These are phyloP conservation scores for Isichthys henryi DNA, from an alignment of 2,113 vertebrate genomes.

Conservation along the genomic window DNA sequence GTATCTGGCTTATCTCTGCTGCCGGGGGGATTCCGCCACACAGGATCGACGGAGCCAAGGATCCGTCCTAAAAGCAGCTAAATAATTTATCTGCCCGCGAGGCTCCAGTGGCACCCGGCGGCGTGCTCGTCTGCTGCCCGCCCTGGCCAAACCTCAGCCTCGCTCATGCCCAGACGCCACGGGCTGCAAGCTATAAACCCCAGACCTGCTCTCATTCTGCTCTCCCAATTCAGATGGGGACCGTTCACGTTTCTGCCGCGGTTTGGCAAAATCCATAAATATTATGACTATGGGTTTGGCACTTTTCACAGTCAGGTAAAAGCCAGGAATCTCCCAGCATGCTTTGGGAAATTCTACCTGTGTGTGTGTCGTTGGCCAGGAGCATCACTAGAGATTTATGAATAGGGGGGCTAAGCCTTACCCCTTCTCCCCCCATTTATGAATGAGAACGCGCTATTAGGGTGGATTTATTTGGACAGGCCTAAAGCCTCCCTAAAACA, in stretches of 20 bases:
- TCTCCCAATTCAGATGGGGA: not conserved
- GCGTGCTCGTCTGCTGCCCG: not conserved
- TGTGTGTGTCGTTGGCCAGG: not conserved
- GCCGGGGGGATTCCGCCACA: not conserved
- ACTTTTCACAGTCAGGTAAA: not conserved
- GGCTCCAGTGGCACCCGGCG: not conserved
- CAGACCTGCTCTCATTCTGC: not conserved
- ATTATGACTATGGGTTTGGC: not conserved
- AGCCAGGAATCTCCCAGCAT: not conserved
- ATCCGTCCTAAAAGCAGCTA: not conserved
- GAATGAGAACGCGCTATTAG: too few relatives aligned
- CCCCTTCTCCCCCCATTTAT: too few relatives aligned
- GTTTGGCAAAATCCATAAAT: not conserved
- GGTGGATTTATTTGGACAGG: not conserved
- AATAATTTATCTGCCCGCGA: not conserved
- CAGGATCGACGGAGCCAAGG: not conserved
- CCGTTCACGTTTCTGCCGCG: not conserved
- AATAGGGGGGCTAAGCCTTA: not conserved
- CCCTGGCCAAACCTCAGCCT: not conserved
- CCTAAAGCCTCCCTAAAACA: not conserved
- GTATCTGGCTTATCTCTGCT: not conserved
- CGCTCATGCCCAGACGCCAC: not conserved
- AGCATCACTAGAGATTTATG: not conserved
- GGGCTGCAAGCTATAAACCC: not conserved
- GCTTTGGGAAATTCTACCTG: not conserved